Evolutionary conservation across 92 coral and sea anemone species (phyloP).

Genomic region (Phenganax stokvisi): DNA sequence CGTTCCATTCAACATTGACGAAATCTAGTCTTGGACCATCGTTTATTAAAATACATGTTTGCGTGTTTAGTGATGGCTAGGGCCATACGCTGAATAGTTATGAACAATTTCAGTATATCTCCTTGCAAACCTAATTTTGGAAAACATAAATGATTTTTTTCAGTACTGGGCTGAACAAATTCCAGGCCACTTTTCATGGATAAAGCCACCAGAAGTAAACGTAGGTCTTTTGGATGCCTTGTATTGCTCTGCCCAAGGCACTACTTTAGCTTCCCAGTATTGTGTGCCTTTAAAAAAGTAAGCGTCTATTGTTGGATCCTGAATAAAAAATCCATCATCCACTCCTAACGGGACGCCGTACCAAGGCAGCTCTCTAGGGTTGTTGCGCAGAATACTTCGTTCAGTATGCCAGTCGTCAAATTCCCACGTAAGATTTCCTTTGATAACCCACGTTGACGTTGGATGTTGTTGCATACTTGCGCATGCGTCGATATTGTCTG

Average conservation of each 20-base stretch:
- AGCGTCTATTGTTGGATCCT: neutral
- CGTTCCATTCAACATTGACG: too few species aligned
- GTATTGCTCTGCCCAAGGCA: neutral
- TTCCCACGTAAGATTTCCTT: neutral
- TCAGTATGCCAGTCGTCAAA: neutral
- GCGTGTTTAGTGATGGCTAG: too few species aligned
- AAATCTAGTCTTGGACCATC: too few species aligned
- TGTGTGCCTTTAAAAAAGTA: constrained; percentile 11
- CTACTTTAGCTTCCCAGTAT: neutral
- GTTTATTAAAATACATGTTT: too few species aligned
- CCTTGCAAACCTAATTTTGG: too few species aligned
- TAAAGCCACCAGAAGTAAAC: neutral
- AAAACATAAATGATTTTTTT: neutral
- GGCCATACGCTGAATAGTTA: too few species aligned
- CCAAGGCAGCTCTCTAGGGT: neutral
- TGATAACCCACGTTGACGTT: constrained; percentile 2
- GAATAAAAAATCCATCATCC: constrained; percentile 1
- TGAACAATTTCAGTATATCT: too few species aligned
- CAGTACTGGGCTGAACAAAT: constrained; percentile 7
- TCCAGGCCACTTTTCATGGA: constrained; percentile 7
- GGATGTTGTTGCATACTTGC: neutral
- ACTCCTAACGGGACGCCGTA: neutral
- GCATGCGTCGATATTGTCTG: neutral
- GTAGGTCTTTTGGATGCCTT: neutral
- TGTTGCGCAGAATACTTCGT: neutral